Base-by-base conservation (phyloP, 2,888 invertebrate species). In the Rutpela maculata region DNA sequence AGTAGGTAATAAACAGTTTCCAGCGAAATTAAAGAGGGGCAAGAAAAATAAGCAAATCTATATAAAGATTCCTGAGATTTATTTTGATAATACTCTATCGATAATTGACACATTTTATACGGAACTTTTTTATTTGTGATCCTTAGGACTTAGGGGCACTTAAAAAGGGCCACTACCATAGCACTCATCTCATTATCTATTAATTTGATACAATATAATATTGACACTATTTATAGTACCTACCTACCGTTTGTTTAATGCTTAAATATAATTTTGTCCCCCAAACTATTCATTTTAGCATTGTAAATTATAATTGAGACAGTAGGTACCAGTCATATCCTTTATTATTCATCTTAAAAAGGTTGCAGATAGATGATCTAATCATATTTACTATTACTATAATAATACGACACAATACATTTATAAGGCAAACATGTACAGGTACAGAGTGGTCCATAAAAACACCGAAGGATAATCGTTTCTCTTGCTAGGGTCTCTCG, bases 321-420 rank as follows among this genome's bases (percentile, higher is more conserved):
- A 50, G 50, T n/a, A 50, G 12, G 12, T 43, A 43, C 15, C n/a
- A 50, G 50, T 50, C 50, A n/a, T 50, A n/a, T 50, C 50, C 50
- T 50, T 50, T 50, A 50, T 50, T 17, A 50, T 50, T n/a, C 50
- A 50, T 50, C n/a, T 50, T n/a, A n/a, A 50, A 50, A 50, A 50
- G 50, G 50, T 50, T 50, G 50, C 50, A 50, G 50, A 50, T 50
- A n/a, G 50, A n/a, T 50, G 50, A 50, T 50, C 50, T 50, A 50
- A 50, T 50, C 50, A 50, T 50, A 50, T 50, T 50, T 50, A 50
- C 50, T 50, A 50, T 50, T 50, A n/a, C 50, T 50, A 50, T 15
- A 50, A 17, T n/a, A n/a, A n/a, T n/a, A n/a, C n/a, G n/a, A n/a
- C n/a, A n/a, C 50, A 50, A 50, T 50, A 50, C n/a, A 7, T 50